phyloP scores from a whole-genome alignment of 1,140 invertebrate genomes.

The Nomia melanderi region DNA sequence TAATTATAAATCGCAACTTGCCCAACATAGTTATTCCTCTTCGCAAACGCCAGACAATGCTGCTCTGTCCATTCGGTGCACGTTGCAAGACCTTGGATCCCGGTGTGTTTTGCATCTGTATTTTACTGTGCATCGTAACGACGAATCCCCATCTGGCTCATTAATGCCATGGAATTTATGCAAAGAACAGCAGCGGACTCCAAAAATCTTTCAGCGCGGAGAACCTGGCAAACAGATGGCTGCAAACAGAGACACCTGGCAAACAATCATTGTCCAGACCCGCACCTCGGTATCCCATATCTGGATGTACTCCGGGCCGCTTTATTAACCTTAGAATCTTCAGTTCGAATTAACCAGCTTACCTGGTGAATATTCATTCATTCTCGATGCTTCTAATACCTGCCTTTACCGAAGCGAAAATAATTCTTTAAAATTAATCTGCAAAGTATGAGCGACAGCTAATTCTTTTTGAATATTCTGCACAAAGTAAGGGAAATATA shows the following conservation, averaged over 20 bases:
- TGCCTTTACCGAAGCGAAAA: too few relatives aligned
- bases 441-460: too few relatives aligned
- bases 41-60: too few relatives aligned
- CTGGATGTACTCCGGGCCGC: not conserved
- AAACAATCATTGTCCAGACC: not conserved
- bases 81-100: not conserved
- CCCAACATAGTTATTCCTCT: too few relatives aligned
- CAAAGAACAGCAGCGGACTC: not conserved
- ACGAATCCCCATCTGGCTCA: not conserved
- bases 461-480: too few relatives aligned
- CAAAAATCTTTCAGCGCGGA: not conserved
- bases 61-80: too few relatives aligned
- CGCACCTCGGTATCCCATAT: not conserved
- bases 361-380: too few relatives aligned
- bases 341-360: too few relatives aligned
- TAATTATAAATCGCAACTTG: too few relatives aligned
- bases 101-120: not conserved
- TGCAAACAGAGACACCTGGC: constrained; percentile 8
- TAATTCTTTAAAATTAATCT: too few relatives aligned
- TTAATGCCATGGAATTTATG: not conserved
- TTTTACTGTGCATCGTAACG: not conserved
- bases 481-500: too few relatives aligned
- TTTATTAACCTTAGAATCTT: not conserved
- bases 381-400: too few relatives aligned
- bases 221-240: constrained; percentile 11